These are phyloP conservation scores for Ciconia nigra DNA, from an alignment of 2,797 vertebrate genomes.

Conservation along the genomic window DNA sequence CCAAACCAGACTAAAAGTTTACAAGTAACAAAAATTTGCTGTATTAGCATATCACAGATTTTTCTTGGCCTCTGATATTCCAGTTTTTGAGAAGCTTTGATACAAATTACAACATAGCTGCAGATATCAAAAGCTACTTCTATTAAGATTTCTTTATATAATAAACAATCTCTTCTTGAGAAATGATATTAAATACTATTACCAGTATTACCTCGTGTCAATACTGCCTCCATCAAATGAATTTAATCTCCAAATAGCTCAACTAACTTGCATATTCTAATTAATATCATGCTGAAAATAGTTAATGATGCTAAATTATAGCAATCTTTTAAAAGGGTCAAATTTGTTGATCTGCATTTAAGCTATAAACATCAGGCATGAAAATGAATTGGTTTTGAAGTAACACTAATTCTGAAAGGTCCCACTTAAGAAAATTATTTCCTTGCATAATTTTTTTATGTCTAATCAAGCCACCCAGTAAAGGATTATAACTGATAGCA, in stretches of 20 bases:
- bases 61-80: not conserved
- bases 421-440: slow-evolving; percentile 56
- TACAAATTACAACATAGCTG: not conserved
- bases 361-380: slow-evolving; percentile 28
- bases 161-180: not conserved
- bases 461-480: slow-evolving; percentile 19
- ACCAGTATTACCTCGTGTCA: not conserved
- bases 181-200: not conserved
- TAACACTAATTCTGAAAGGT: slow-evolving; percentile 44
- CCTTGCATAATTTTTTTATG: slow-evolving; percentile 5
- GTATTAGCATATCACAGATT: not conserved
- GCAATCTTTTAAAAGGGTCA: slow-evolving; percentile 54
- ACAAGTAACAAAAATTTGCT: not conserved
- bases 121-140: not conserved
- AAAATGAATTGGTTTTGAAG: slow-evolving; percentile 52
- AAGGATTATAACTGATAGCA: not conserved
- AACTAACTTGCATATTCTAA: slow-evolving; percentile 23
- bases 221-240: not conserved
- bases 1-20: not conserved
- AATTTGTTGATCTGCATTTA: slow-evolving; percentile 21
- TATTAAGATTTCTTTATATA: not conserved
- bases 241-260: slow-evolving; percentile 2
- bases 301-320: slow-evolving; percentile 52
- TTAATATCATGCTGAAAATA: slow-evolving; percentile 55
- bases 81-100: not conserved